Evolutionary conservation across 1,140 invertebrate species (phyloP).

Genomic region (Hyphantria cunea): DNA sequence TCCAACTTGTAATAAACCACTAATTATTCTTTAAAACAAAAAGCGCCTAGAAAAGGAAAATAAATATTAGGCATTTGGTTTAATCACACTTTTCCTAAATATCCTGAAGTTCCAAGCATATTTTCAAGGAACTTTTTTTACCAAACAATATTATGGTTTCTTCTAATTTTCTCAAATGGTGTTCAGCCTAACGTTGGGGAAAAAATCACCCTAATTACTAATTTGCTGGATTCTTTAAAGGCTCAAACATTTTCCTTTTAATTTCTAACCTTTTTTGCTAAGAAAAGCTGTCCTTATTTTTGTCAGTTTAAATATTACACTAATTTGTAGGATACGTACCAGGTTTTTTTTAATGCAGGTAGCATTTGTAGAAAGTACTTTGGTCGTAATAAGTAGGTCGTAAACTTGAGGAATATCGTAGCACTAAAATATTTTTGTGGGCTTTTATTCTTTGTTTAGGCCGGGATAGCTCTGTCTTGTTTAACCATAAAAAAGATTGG

Average conservation of each 20-base stretch:
- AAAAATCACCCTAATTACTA: constrained; percentile 23
- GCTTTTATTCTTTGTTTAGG: too few relatives aligned
- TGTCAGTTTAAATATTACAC: background rate
- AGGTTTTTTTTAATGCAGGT: background rate
- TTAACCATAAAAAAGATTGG: too few relatives aligned
- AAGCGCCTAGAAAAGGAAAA: too few relatives aligned
- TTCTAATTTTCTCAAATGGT: constrained; percentile 11
- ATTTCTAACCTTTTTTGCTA: constrained; percentile 6
- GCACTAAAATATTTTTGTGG: too few relatives aligned
- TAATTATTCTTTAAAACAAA: too few relatives aligned
- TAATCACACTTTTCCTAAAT: too few relatives aligned
- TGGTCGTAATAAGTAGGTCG: too few relatives aligned
- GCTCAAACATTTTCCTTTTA: background rate
- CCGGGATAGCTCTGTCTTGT: too few relatives aligned
- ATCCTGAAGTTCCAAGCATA: too few relatives aligned
- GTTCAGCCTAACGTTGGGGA: background rate
- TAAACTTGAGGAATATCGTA: too few relatives aligned
- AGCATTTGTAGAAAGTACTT: background rate
- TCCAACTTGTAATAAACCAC: too few relatives aligned
- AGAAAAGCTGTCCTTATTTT: background rate
- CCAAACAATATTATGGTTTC: constrained; percentile 4
- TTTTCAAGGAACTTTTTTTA: background rate
- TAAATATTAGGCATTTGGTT: too few relatives aligned
- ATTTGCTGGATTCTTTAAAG: constrained; percentile 18
- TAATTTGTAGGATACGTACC: constrained; percentile 8